These are phyloP conservation scores for Ariolimax columbianus DNA, from an alignment of 2,888 invertebrate species.

Conservation along the genomic window DNA sequence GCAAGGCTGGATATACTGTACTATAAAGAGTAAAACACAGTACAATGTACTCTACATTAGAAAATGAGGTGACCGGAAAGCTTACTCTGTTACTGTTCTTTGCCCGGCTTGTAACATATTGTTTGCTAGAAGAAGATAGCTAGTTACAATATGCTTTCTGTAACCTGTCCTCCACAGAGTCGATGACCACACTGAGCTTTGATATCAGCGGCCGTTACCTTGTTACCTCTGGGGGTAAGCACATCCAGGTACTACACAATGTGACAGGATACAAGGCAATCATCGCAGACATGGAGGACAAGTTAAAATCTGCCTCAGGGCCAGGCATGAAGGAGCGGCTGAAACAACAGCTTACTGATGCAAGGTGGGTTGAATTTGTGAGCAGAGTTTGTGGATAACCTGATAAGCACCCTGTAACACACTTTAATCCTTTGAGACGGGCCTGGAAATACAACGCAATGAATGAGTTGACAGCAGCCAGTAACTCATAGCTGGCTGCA, in stretches of 20 bases:
- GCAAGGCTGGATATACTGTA: too few relatives aligned
- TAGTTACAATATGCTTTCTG: neutral
- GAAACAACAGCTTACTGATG: slow-evolving; percentile 83
- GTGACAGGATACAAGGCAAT: slow-evolving; percentile 84
- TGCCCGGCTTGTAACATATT: too few relatives aligned
- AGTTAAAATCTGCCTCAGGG: slow-evolving; percentile 76
- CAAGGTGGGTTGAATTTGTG: slow-evolving; percentile 61
- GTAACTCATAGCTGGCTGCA: too few relatives aligned
- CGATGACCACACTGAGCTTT: slow-evolving; percentile 85
- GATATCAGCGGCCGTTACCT: slow-evolving; percentile 87
- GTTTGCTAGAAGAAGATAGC: neutral
- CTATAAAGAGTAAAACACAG: too few relatives aligned
- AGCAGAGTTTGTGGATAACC: too few relatives aligned
- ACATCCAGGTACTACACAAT: slow-evolving; percentile 89
- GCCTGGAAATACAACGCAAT: too few relatives aligned
- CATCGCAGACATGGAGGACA: slow-evolving; percentile 75
- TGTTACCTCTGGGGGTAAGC: slow-evolving; percentile 86
- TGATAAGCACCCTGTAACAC: too few relatives aligned
- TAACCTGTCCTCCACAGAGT: slow-evolving; percentile 81
- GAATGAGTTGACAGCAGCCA: too few relatives aligned
- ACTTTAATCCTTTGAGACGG: too few relatives aligned
- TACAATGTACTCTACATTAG: too few relatives aligned
- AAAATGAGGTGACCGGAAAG: too few relatives aligned
- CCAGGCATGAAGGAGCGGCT: slow-evolving; percentile 89
- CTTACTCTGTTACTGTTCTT: too few relatives aligned